phyloP scores from a whole-genome alignment of 2,888 invertebrate species.

The Callinectes sapidus region DNA sequence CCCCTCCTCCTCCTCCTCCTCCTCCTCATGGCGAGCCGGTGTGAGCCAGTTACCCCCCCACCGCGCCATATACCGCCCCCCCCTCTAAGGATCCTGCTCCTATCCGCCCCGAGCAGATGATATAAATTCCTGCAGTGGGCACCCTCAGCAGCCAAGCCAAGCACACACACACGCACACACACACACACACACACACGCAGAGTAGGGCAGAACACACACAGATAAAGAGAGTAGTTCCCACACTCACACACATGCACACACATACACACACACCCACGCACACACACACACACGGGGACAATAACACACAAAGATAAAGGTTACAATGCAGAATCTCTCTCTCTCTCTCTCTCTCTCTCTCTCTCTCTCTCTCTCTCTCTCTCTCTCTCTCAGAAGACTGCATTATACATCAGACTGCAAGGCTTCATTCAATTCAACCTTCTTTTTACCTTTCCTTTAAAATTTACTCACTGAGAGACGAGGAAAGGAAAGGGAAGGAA shows the following conservation, averaged over 20 bases:
- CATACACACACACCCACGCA: not conserved
- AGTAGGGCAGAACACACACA: not conserved
- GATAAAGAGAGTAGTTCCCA: not conserved
- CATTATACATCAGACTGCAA: not conserved
- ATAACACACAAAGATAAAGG: too few species aligned
- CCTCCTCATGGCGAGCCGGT: not conserved
- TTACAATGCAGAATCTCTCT: too few species aligned
- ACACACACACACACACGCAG: slow-evolving; percentile 1
- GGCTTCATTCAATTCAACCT: not conserved
- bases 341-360: too few species aligned
- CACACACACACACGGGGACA: not conserved
- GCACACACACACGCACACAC: slow-evolving; percentile 5
- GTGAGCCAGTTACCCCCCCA: not conserved
- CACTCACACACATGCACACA: not conserved
- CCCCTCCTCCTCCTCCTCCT: not conserved
- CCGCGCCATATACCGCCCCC: not conserved
- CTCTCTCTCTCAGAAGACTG: not conserved
- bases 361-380: too few species aligned
- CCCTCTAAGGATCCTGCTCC: not conserved
- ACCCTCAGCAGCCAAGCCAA: not conserved
- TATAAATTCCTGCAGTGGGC: not conserved
- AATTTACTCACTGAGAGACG: not conserved
- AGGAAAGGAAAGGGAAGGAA: not conserved
- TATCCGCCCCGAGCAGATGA: not conserved
- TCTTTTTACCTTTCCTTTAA: not conserved